Percentiles rank a stretch among this genome's conserved stretches.
phyloP scores from a whole-genome alignment of 2,888 invertebrate species.

The Megamerina dolium region DNA sequence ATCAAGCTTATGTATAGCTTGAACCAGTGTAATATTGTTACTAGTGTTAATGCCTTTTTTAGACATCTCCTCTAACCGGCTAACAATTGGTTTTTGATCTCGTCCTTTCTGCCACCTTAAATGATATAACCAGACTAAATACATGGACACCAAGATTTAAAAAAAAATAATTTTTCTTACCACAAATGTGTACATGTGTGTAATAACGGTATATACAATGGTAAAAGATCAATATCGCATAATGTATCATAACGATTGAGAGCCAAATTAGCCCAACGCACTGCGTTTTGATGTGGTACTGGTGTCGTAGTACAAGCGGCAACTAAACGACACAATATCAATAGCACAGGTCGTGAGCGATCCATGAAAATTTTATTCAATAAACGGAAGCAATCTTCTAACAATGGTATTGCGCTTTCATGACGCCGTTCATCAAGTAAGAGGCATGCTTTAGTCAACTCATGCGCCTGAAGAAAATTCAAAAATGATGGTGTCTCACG shows the following conservation, averaged over 20 bases:
- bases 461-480: constrained; percentile 61
- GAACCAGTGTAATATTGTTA: constrained; percentile 56
- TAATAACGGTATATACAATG: constrained; percentile 63
- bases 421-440: constrained; percentile 56
- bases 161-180: too few species aligned
- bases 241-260: constrained; percentile 66
- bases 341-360: constrained; percentile 61
- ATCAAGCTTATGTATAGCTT: constrained; percentile 59
- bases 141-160: too few species aligned
- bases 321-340: constrained; percentile 64
- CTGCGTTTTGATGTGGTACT: constrained; percentile 56
- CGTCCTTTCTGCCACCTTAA: constrained; percentile 59
- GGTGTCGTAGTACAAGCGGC: constrained; percentile 52
- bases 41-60: constrained; percentile 63
- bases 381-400: constrained; percentile 64
- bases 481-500: constrained; percentile 56
- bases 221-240: constrained; percentile 63
- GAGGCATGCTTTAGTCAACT: constrained; percentile 57
- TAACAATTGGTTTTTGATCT: constrained; percentile 58
- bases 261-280: constrained; percentile 64
- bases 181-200: constrained; percentile 63
- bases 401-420: constrained; percentile 56
- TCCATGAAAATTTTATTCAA: constrained; percentile 60
- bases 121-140: too few species aligned
- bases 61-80: constrained; percentile 57